Conservation (phyloP, 2,888 invertebrate genomes). For the Amiota mariae region DNA sequence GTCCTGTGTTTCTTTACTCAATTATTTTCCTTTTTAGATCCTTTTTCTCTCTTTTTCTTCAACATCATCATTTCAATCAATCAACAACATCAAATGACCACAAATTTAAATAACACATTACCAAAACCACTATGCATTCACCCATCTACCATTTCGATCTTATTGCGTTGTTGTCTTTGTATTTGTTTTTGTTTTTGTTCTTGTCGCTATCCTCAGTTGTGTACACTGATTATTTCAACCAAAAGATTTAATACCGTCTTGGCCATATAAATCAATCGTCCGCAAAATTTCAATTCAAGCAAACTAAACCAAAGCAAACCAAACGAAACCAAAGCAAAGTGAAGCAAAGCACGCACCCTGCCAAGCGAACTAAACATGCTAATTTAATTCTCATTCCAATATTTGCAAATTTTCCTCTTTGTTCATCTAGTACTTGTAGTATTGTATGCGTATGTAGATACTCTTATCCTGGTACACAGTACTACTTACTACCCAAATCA, state of each 20-base stretch:
- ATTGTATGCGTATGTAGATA: too few relatives aligned
- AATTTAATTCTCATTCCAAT: conserved; percentile 11
- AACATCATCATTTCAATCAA: background rate
- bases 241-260: conserved; percentile 25
- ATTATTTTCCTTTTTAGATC: too few relatives aligned
- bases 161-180: too few relatives aligned
- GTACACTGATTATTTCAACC: conserved; percentile 23
- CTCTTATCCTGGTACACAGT: too few relatives aligned
- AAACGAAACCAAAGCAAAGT: too few relatives aligned
- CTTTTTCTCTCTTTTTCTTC: too few relatives aligned
- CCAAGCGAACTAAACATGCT: conserved; percentile 7
- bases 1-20: too few relatives aligned
- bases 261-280: conserved; percentile 27
- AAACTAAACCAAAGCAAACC: background rate
- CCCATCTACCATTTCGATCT: too few relatives aligned
- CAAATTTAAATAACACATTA: conserved; percentile 11
- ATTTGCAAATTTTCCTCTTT: too few relatives aligned
- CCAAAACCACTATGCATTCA: background rate
- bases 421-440: too few relatives aligned
- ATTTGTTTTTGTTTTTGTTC: background rate
- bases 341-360: too few relatives aligned
- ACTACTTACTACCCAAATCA: conserved; percentile 24
- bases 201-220: background rate
- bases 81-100: conserved; percentile 2
- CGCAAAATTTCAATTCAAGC: conserved; percentile 25